These are phyloP conservation scores for Brachypalpus laphriformis DNA, from an alignment of 2,888 invertebrate species.

Conservation along the genomic window DNA sequence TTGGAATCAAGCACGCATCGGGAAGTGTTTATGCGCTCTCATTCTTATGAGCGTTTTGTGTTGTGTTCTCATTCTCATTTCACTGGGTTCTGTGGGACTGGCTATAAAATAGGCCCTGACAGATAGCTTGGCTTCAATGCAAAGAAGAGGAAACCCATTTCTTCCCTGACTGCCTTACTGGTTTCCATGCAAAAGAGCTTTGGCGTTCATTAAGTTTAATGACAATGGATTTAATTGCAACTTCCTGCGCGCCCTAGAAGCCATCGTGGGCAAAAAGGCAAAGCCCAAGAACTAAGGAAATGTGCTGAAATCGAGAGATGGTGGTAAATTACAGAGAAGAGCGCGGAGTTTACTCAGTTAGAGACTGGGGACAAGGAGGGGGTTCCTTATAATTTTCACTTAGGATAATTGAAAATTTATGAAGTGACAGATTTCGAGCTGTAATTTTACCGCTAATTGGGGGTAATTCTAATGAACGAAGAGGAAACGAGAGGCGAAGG, in stretches of 20 bases:
- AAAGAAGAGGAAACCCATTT: constrained; percentile 1
- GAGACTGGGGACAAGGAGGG: background rate
- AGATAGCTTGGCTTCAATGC: constrained; percentile 28
- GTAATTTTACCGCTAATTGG: constrained; percentile 70
- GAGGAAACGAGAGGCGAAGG: background rate
- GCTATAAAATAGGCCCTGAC: constrained; percentile 37
- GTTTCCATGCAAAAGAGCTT: constrained; percentile 56
- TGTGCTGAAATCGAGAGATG: constrained; percentile 23
- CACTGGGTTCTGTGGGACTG: constrained; percentile 20
- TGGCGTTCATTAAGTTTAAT: constrained; percentile 65
- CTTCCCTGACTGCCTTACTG: constrained; percentile 8
- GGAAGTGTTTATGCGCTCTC: constrained; percentile 72
- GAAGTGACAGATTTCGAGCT: constrained; percentile 69
- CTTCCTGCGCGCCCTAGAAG: constrained; percentile 66
- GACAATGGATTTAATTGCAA: constrained; percentile 74
- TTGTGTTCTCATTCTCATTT: constrained; percentile 42
- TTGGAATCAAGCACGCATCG: constrained; percentile 74
- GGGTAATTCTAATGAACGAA: constrained; percentile 29
- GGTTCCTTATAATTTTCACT: constrained; percentile 59
- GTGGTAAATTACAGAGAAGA: constrained; percentile 22
- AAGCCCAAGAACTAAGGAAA: constrained; percentile 22
- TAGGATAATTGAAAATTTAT: constrained; percentile 69
- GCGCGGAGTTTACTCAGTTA: too few species aligned
- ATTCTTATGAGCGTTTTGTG: constrained; percentile 51
- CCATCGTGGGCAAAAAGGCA: constrained; percentile 4